Percentiles rank a stretch among this genome's conserved stretches.
Conservation (phyloP, 2,113 vertebrate species). For the Microcebus lehilahytsara region DNA sequence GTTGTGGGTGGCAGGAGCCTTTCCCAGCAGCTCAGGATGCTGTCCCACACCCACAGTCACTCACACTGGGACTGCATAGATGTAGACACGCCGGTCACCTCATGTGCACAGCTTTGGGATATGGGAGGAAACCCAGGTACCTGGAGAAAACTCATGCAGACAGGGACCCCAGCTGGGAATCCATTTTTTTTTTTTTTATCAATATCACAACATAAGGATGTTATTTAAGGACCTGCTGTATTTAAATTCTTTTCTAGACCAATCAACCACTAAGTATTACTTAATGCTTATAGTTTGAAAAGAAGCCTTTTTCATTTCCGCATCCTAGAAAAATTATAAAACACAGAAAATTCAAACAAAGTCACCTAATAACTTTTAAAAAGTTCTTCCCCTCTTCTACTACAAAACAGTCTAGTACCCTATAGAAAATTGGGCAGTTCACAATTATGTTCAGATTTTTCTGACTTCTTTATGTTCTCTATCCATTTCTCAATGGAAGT, state of each 20-base stretch:
- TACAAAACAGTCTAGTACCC: background rate
- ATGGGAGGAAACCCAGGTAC: background rate
- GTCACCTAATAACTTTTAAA: background rate
- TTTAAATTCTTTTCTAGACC: background rate
- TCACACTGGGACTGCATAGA: background rate
- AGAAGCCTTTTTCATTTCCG: background rate
- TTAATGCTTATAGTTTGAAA: background rate
- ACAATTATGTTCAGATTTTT: background rate
- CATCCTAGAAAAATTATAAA: slow-evolving; percentile 7
- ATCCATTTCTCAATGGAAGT: background rate
- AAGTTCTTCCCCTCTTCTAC: background rate
- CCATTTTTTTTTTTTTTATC: background rate
- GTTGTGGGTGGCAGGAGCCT: background rate
- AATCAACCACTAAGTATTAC: background rate
- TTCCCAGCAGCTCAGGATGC: background rate
- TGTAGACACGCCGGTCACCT: background rate
- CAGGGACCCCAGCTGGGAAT: background rate
- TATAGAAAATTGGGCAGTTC: background rate
- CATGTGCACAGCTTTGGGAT: background rate
- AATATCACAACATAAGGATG: background rate
- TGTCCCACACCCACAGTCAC: background rate
- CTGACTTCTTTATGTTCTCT: background rate
- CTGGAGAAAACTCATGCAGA: background rate
- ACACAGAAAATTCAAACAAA: background rate
- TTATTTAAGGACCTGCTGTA: background rate